Evolutionary conservation across 2,797 vertebrate genomes (phyloP), one percentile per base, ranked within the genome.

Genomic region (Acomys russatus): DNA sequence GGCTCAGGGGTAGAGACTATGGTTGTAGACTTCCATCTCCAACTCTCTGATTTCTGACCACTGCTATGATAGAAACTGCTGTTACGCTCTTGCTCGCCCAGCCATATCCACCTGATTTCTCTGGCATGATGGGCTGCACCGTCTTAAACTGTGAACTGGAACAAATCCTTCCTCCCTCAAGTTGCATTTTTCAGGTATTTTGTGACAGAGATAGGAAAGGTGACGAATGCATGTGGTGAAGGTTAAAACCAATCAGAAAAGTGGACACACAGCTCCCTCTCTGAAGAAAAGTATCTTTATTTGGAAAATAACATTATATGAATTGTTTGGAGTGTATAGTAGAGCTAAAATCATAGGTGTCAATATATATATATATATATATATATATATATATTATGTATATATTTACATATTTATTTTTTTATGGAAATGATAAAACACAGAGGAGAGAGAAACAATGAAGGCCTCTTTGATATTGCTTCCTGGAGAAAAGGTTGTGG

Each of bases 261-360:
- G 18, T 10, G 18, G 5, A 4, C 9, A 38, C 12, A 61, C 10
- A 77, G 23, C 73, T 96, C 68, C 22, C 25, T 92, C 30, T 76
- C 38, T 30, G 28, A 33, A 95, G 63, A 23, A 79, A 87, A 73
- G 23, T 54, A 5, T 71, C 59, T 83, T 96, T 80, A 63, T 87
- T 87, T 96, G 73, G 88, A 76, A 92, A 94, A 3, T 44, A 44
- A 44, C 44, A 4, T 44, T 1, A n/a, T 71, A 33, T 74, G 51
- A 56, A 90, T 89, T 83, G 9, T 68, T 90, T 35, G 38, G 54
- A 64, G 12, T 23, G 54, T 64, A 56, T 35, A 68, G 22, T 9
- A 68, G 61, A 86, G 38, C 44, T 93, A 10, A 89, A 90, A 54
- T 91, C 44, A 66, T 59, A 7, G 7, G 17, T 96, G 87, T 61